Conservation (phyloP, 2,888 invertebrate genomes). For the Ariolimax columbianus region DNA sequence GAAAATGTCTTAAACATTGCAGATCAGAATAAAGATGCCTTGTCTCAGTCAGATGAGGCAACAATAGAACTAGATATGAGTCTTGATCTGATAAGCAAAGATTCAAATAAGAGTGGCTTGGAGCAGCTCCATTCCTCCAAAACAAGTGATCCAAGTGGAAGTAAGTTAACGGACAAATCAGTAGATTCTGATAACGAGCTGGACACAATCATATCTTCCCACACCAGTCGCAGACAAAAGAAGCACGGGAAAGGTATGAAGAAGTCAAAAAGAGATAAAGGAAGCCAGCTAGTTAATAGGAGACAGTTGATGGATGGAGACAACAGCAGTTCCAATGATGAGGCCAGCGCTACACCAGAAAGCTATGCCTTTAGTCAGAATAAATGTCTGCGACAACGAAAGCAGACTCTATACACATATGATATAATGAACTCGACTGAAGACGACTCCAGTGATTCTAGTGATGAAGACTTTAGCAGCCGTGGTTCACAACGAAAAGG, state of each 20-base stretch:
- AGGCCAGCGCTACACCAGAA: background rate
- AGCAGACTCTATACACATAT: slow-evolving; percentile 33
- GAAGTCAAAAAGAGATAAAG: slow-evolving; percentile 30
- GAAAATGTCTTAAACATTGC: background rate
- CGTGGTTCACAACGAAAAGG: background rate
- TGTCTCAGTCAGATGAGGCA: slow-evolving; percentile 18
- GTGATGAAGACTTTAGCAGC: slow-evolving; percentile 34
- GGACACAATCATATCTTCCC: background rate
- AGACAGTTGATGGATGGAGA: slow-evolving; percentile 16
- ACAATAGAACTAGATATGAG: slow-evolving; percentile 23
- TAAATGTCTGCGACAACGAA: slow-evolving; percentile 42
- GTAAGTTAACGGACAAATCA: background rate
- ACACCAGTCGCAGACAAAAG: background rate
- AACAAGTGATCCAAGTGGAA: background rate
- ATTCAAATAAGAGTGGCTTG: background rate
- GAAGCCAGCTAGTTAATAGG: slow-evolving; percentile 24
- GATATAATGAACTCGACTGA: slow-evolving; percentile 44
- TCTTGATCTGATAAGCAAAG: background rate
- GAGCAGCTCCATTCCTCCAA: background rate
- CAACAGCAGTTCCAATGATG: slow-evolving; percentile 50
- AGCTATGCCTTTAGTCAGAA: background rate
- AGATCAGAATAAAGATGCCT: background rate
- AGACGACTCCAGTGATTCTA: slow-evolving; percentile 50
- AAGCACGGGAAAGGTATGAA: slow-evolving; percentile 19
- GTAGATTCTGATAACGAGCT: background rate